Percentiles rank a stretch among this genome's conserved stretches.
phyloP scores from a whole-genome alignment of 2,113 vertebrate species.

The Macquaria australasica region DNA sequence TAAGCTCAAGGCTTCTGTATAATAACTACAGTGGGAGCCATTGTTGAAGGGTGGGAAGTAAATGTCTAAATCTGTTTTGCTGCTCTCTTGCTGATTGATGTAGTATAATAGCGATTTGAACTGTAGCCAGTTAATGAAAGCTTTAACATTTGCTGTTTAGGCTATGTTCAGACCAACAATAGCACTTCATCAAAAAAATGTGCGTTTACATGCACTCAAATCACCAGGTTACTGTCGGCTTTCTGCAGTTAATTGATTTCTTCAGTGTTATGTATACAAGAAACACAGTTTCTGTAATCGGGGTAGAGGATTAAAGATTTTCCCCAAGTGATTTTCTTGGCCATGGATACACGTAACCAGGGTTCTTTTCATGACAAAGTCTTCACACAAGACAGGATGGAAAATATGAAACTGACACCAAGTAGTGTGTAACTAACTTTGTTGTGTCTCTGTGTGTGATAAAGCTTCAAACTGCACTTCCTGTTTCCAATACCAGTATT shows the following conservation, averaged over 20 bases:
- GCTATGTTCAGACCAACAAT: background rate
- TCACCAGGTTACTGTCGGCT: background rate
- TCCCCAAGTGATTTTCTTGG: background rate
- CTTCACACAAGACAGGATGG: background rate
- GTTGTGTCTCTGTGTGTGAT: background rate
- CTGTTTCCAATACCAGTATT: background rate
- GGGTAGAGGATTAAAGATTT: background rate
- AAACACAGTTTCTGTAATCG: background rate
- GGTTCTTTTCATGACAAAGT: background rate
- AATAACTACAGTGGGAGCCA: constrained; percentile 58
- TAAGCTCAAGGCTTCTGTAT: constrained; percentile 68
- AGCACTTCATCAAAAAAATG: background rate
- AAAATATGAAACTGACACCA: background rate
- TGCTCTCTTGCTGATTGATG: constrained; percentile 21
- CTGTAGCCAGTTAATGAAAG: background rate
- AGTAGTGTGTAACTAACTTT: background rate
- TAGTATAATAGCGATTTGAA: background rate
- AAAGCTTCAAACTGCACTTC: background rate
- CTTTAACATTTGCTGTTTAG: background rate
- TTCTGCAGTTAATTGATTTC: background rate
- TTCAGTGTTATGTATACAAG: background rate
- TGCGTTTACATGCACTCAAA: background rate
- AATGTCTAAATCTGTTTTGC: constrained; percentile 30
- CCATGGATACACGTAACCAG: background rate
- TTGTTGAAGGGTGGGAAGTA: constrained; percentile 55